Percentiles rank a stretch among this genome's conserved stretches.
Conservation (phyloP, 2,113 vertebrate species). For the Vulpes ferrilata region DNA sequence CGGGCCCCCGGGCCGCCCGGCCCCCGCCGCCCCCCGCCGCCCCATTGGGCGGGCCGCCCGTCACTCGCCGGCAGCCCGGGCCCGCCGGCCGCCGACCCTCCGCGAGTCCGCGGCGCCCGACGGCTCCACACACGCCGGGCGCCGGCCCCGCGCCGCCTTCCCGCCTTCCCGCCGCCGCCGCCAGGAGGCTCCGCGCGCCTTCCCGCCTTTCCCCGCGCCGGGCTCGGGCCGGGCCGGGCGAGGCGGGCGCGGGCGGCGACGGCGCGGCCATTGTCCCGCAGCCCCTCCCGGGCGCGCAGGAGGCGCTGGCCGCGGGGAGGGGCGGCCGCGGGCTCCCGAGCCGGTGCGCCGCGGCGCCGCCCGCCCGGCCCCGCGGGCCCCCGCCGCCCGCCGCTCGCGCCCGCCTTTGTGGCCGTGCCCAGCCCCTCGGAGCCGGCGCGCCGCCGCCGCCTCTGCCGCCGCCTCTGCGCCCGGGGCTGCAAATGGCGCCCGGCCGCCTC, state of each 20-base stretch:
- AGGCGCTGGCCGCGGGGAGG: neutral
- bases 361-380: neutral
- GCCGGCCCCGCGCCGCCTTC: neutral
- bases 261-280: constrained; percentile 64
- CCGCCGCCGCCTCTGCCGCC: constrained; percentile 47
- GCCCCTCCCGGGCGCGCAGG: constrained; percentile 29
- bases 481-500: constrained; percentile 80
- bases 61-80: constrained; percentile 21
- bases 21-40: constrained; percentile 18
- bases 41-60: neutral
- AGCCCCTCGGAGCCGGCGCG: constrained; percentile 53
- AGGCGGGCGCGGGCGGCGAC: neutral
- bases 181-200: neutral
- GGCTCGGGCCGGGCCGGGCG: neutral
- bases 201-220: neutral
- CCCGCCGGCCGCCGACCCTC: neutral
- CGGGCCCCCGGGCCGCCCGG: neutral
- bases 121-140: constrained; percentile 72
- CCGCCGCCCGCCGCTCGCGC: neutral
- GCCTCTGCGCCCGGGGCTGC: constrained; percentile 78
- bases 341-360: neutral
- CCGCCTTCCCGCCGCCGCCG: neutral
- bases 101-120: constrained; percentile 52
- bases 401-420: constrained; percentile 73
- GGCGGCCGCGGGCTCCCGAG: neutral